phyloP scores from a whole-genome alignment of 2,797 vertebrate species.

The Falco peregrinus region DNA sequence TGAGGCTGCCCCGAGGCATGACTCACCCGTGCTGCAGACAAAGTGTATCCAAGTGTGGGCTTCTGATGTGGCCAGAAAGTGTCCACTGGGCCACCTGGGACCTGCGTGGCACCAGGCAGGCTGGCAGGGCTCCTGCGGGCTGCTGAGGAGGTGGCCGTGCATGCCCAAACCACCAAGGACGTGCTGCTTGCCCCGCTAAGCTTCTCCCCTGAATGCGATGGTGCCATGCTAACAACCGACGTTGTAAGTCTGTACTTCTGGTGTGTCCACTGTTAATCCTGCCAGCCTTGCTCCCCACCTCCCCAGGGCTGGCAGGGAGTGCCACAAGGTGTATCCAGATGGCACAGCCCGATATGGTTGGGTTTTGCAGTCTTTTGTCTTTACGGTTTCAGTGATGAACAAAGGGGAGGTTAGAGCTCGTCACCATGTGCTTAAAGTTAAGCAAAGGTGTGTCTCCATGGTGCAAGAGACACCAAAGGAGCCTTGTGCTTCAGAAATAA shows the following conservation, averaged over 20 bases:
- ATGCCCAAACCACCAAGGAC: rapidly evolving
- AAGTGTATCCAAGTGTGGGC: rapidly evolving
- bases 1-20: not conserved
- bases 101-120: not conserved
- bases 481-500: not conserved
- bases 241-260: not conserved
- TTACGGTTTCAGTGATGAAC: rapidly evolving
- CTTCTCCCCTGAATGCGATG: not conserved
- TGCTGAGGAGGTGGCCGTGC: not conserved
- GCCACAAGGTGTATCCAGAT: rapidly evolving
- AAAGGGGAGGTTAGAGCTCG: not conserved
- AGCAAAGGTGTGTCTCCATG: not conserved
- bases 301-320: rapidly evolving
- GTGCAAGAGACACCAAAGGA: not conserved
- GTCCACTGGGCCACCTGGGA: not conserved
- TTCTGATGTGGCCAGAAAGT: not conserved
- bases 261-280: rapidly evolving
- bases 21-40: not conserved
- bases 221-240: not conserved
- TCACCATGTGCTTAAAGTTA: not conserved
- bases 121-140: not conserved
- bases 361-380: not conserved
- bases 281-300: not conserved
- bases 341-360: rapidly evolving
- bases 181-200: not conserved